These are phyloP conservation scores for Rallus limicola DNA, from an alignment of 2,113 vertebrate species.

Conservation along the genomic window DNA sequence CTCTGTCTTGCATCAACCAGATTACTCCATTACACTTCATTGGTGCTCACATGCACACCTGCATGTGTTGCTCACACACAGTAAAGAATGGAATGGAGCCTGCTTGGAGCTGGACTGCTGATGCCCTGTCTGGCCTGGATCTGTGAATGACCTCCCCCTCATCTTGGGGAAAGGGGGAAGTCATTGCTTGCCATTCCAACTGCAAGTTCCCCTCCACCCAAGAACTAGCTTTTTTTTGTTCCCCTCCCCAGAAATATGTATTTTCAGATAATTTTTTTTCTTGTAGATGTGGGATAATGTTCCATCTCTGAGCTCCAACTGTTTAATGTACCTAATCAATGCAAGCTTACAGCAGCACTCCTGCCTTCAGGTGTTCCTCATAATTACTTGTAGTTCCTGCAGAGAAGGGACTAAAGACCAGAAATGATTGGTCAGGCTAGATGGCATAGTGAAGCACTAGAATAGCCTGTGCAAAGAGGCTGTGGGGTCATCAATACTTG, in stretches of 20 bases:
- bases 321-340: neutral
- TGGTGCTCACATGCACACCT: neutral
- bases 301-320: neutral
- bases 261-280: neutral
- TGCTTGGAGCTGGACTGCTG: neutral
- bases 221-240: neutral
- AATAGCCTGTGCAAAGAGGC: neutral
- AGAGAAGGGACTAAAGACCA: neutral
- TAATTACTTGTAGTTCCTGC: neutral
- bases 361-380: neutral
- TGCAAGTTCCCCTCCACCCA: neutral
- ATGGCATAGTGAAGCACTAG: neutral
- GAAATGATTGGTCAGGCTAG: neutral
- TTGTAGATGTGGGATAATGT: fast-evolving
- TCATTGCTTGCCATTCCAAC: neutral
- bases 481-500: neutral
- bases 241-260: neutral
- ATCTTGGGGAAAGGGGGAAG: neutral
- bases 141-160: neutral
- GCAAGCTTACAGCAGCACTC: neutral
- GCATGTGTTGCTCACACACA: neutral
- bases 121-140: neutral
- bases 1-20: neutral
- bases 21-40: neutral
- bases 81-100: neutral